Evolutionary conservation across 2,113 vertebrate species (phyloP).

Genomic region (Microtus pennsylvanicus): DNA sequence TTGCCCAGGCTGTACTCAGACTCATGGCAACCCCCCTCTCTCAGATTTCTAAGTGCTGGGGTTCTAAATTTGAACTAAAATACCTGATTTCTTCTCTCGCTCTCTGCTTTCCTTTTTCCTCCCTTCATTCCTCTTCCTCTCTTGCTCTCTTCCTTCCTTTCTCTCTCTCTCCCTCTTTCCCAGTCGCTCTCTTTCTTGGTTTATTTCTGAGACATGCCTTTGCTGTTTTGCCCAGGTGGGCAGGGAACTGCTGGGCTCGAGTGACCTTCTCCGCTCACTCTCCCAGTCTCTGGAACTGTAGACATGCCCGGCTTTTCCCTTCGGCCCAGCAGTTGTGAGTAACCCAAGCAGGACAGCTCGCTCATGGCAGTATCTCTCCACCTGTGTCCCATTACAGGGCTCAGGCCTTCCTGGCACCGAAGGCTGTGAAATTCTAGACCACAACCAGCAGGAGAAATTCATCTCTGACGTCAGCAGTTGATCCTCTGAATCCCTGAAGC

Average conservation of each 20-base stretch:
- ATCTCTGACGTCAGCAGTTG: not conserved
- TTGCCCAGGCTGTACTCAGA: not conserved
- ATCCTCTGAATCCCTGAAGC: not conserved
- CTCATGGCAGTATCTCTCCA: fast-evolving
- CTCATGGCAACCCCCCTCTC: not conserved
- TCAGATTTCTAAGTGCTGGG: not conserved
- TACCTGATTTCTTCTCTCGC: not conserved
- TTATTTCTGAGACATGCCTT: not conserved
- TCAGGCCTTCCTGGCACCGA: fast-evolving
- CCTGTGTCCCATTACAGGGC: not conserved
- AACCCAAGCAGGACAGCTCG: not conserved
- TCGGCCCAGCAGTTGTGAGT: fast-evolving
- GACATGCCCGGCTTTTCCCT: not conserved
- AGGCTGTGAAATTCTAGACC: slow-evolving; percentile 41
- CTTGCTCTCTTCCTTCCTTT: too few relatives aligned
- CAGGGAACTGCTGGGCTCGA: not conserved
- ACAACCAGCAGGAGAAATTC: not conserved
- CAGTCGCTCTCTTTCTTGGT: not conserved
- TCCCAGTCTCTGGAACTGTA: not conserved
- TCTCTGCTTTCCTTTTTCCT: not conserved
- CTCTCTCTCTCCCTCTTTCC: not conserved
- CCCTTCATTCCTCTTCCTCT: too few relatives aligned
- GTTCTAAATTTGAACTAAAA: not conserved
- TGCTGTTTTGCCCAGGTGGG: not conserved
- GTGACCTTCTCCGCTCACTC: not conserved